Percentiles rank a stretch among this genome's conserved stretches.
Evolutionary conservation across 2,888 invertebrate genomes (phyloP).

Genomic region (Acronicta psi): DNA sequence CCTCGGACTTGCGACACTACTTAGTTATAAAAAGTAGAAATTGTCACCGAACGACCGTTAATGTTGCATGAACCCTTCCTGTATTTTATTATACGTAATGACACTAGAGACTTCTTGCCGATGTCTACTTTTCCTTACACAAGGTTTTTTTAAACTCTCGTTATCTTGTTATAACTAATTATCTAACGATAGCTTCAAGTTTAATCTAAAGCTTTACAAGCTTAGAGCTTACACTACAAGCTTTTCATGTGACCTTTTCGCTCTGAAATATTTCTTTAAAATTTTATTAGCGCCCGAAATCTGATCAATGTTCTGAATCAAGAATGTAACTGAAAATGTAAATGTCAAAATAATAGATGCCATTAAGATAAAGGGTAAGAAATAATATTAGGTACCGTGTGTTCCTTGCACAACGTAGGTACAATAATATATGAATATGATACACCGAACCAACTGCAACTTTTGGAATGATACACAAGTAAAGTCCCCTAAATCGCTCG

Average conservation of each 20-base stretch:
- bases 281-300: too few relatives aligned
- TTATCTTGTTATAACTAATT: background rate
- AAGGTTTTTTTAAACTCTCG: slow-evolving; percentile 2
- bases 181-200: background rate
- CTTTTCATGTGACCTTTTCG: background rate
- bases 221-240: background rate
- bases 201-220: background rate
- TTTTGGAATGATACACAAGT: slow-evolving; percentile 16
- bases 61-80: slow-evolving; percentile 34
- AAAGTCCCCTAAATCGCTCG: slow-evolving; percentile 6
- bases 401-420: too few relatives aligned
- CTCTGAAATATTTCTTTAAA: slow-evolving; percentile 13
- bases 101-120: slow-evolving; percentile 3
- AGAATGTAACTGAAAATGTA: too few relatives aligned
- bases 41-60: slow-evolving; percentile 39
- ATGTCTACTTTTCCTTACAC: slow-evolving; percentile 4
- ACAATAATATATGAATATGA: too few relatives aligned
- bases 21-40: slow-evolving; percentile 28
- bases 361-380: too few relatives aligned
- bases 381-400: too few relatives aligned
- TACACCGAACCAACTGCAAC: background rate
- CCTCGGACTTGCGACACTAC: slow-evolving; percentile 20
- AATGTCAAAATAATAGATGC: too few relatives aligned
- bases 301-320: too few relatives aligned
- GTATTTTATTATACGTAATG: slow-evolving; percentile 44